These are phyloP conservation scores for Steinernema hermaphroditum DNA, from an alignment of 2,888 invertebrate genomes.

Conservation along the genomic window DNA sequence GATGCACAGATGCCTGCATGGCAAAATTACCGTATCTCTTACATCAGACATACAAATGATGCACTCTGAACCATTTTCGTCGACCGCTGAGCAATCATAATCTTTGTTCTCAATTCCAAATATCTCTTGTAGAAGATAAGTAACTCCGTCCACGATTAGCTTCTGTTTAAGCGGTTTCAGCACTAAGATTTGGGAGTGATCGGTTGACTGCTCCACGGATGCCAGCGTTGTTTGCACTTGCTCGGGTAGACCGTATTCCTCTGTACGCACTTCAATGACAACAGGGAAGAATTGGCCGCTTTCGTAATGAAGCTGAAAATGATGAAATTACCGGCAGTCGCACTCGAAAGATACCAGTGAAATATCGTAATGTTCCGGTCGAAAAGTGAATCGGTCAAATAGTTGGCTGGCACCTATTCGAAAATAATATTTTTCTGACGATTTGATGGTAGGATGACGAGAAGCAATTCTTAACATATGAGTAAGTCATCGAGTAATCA, in stretches of 20 bases:
- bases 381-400: slow-evolving; percentile 79
- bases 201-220: slow-evolving; percentile 57
- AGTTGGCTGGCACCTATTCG: slow-evolving; percentile 91
- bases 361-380: slow-evolving; percentile 8
- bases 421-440: slow-evolving; percentile 88
- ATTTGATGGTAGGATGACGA: slow-evolving; percentile 30
- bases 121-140: slow-evolving; percentile 94
- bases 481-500: slow-evolving; percentile 11
- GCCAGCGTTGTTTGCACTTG: slow-evolving; percentile 64
- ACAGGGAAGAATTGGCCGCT: slow-evolving; percentile 60
- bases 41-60: slow-evolving; percentile 98
- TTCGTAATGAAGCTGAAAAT: slow-evolving; percentile 54
- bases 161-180: slow-evolving; percentile 96
- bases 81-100: slow-evolving; percentile 66
- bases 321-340: too few relatives aligned
- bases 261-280: slow-evolving; percentile 58
- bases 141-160: slow-evolving; percentile 91
- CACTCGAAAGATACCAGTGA: neutral
- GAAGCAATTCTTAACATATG: slow-evolving; percentile 61
- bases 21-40: slow-evolving; percentile 91
- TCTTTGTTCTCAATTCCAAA: slow-evolving; percentile 97
- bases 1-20: slow-evolving; percentile 92
- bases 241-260: slow-evolving; percentile 28
- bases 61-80: slow-evolving; percentile 94
- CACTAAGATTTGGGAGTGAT: slow-evolving; percentile 68